Base-by-base conservation (phyloP, 2,888 invertebrate genomes). In the Tetragonula carbonaria region DNA sequence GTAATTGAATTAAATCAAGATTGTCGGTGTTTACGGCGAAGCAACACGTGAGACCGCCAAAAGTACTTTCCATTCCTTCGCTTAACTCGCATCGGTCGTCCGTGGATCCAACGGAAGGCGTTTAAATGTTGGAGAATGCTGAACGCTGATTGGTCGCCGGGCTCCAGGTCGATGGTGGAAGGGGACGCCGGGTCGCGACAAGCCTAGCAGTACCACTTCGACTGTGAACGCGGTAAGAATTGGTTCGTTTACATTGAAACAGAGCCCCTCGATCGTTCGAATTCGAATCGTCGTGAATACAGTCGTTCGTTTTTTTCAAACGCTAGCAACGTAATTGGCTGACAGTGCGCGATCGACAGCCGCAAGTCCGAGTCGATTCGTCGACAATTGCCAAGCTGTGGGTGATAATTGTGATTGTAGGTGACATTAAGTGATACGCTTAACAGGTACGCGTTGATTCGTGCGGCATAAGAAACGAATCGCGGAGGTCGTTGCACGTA, bases 151-250 rank as follows among this genome's bases (percentile, higher is more conserved):
- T 92, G 91, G 90, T 80, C 86, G 88, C 78, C 71, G 80, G 84
- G 86, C 88, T 86, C 87, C 85, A 89, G 93, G 93, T 93, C 93
- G 93, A 93, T 93, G 92, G 91, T 90, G 91, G 90, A 88, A 88
- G 91, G 92, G 92, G 91, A 92, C 90, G 92, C 91, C 92, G 92
- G 91, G 92, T 91, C 90, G 90, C 80, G 73, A 66, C 80, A 83
- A 87, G 80, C 86, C 90, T 92, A 90, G 89, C 93, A 94, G 94
- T 94, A 92, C 91, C 92, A 91, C 91, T 92, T 92, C 91, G 93
- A 92, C 93, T 91, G 91, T 89, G 92, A 91, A 88, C 91, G 92
- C 83, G 89, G 88, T 28, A 53, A 76, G 85, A 28, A 38, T 57
- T n/a, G 13, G 14, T 14, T 18, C 14, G 38, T 53, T 5, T 16